Evolutionary conservation across 1,140 invertebrate species (phyloP).

Genomic region (Tenebrio molitor): DNA sequence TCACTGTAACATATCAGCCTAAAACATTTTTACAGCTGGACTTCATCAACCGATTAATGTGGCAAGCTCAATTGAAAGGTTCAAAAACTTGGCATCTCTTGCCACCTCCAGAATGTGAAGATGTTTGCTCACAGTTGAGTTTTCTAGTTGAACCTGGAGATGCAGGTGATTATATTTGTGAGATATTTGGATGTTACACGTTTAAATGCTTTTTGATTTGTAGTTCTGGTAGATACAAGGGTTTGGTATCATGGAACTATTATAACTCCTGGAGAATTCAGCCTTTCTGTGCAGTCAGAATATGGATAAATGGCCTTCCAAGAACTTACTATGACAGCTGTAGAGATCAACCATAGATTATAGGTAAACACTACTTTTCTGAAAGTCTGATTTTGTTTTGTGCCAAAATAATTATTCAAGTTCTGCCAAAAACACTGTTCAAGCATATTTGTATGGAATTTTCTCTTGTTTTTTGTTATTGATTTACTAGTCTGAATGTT

Average conservation of each 20-base stretch:
- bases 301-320: constrained; percentile 81
- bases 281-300: constrained; percentile 92
- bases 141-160: constrained; percentile 89
- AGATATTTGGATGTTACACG: background rate
- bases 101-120: constrained; percentile 91
- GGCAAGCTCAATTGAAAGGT: constrained; percentile 93
- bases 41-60: constrained; percentile 91
- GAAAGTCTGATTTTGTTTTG: constrained; percentile 27
- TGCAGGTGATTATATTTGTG: constrained; percentile 75
- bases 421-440: background rate
- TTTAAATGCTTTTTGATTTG: constrained; percentile 60
- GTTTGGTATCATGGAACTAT: constrained; percentile 93
- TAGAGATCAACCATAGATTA: background rate
- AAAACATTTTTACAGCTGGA: constrained; percentile 79
- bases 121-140: constrained; percentile 79
- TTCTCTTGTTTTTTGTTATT: background rate
- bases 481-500: background rate
- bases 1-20: background rate
- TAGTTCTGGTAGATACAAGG: constrained; percentile 89
- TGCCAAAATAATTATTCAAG: background rate
- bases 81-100: constrained; percentile 88
- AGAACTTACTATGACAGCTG: no score
- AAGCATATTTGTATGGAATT: no score
- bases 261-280: constrained; percentile 87
- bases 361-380: background rate